Base-by-base conservation (phyloP, 2,888 invertebrate species). In the Malacosoma neustria region DNA sequence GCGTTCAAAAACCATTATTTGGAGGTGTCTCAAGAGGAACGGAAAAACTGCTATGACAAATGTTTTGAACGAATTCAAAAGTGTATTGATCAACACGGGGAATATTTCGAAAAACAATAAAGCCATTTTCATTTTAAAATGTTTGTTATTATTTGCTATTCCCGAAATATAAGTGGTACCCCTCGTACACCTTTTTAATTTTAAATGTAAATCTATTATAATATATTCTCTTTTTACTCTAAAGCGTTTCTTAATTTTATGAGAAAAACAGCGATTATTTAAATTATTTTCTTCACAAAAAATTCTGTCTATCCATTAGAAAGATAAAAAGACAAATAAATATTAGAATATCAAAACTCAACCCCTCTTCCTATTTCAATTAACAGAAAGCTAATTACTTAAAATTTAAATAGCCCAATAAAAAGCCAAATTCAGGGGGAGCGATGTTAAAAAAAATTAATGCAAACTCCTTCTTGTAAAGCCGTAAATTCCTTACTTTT, bases 401-500 rank as follows among this genome's bases (percentile, higher is more conserved):
- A 31, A 30, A 13, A 35, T 30, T 11, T 7, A 7, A 36, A 43
- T 37, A 38, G 43, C 41, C 38, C n/a, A 22, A 22, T 22, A 7
- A 22, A 22, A 22, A 22, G 22, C 22, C 22, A 22, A 22, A 7
- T 22, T 9, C 9, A 7, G 5, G 22, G 22, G 9, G 22, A 22
- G 9, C 5, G 22, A 22, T 22, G 22, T 22, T 22, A 7, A 9
- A 39, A 39, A 40, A 32, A 12, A 15, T 39, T 22, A 22, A 22
- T 9, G 22, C 22, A 22, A 22, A 22, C 22, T 22, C 7, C n/a
- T 22, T 22, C 22, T 22, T 22, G 22, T 22, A 7, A 22, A 22
- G 22, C 22, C 22, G 22, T 22, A 22, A 22, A 22, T 22, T 22
- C 22, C 7, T 22, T 22, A 22, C 22, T 22, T 22, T 22, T 22